Conservation (phyloP, 2,113 vertebrate species). For the Macheiramphus alcinus region DNA sequence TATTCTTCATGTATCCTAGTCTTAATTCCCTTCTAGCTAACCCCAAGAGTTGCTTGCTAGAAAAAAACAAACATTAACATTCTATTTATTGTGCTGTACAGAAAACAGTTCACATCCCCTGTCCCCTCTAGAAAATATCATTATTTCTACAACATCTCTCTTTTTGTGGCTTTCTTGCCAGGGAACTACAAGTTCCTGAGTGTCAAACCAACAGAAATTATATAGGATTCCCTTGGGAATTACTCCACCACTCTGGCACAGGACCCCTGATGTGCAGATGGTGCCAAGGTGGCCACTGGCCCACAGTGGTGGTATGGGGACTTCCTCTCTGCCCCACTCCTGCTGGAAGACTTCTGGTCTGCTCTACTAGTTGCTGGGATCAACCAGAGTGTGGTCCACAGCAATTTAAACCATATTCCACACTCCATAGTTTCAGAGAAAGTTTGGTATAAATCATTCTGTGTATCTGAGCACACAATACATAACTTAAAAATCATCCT, state of each 20-base stretch:
- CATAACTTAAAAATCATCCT: background rate
- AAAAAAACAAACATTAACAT: background rate
- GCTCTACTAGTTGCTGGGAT: background rate
- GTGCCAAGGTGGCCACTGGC: background rate
- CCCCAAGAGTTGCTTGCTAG: background rate
- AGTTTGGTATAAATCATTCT: background rate
- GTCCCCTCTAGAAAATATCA: background rate
- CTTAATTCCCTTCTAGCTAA: background rate
- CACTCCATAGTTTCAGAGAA: background rate
- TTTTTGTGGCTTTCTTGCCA: background rate
- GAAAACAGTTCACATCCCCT: background rate
- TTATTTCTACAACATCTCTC: background rate
- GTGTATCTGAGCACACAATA: background rate
- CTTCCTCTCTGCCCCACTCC: background rate
- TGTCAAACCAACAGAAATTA: background rate
- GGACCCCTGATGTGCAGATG: fast-evolving
- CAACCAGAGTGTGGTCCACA: background rate
- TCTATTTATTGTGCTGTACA: background rate
- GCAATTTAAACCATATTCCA: background rate
- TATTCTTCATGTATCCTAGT: background rate
- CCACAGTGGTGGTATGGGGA: background rate
- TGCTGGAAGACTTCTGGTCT: background rate
- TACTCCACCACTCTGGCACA: background rate
- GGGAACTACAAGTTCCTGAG: background rate
- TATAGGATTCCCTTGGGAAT: background rate